Evolutionary conservation across 2,888 invertebrate genomes (phyloP), one percentile per base, ranked within the genome.

Genomic region (Thecophora atra): DNA sequence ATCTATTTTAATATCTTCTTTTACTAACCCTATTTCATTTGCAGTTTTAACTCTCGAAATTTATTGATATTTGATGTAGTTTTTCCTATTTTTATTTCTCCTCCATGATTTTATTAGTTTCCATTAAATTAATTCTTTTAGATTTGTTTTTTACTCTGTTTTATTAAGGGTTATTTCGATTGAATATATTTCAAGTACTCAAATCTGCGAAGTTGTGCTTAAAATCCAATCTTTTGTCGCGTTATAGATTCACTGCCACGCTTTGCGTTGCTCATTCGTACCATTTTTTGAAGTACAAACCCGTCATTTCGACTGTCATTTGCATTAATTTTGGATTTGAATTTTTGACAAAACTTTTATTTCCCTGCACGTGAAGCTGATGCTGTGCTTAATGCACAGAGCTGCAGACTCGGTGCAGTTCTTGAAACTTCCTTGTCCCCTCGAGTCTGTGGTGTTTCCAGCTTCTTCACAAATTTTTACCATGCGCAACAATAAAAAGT

Each of bases 301-400:
- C 44, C 26, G 21, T 21, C 21, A n/a, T 15, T 68, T n/a, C 19
- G 26, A 26, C 42, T 68, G 68, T 68, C 68, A 58, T 68, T 68
- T 68, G 68, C 68, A 68, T 68, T 58, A 68, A 68, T 68, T 68
- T 58, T 58, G 68, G 58, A 56, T 68, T 68, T 68, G 24, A 42
- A 44, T 26, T 52, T 30, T 66, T 52, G n/a, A 0, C 37, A 15
- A 66, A 52, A 52, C 13, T 51, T 66, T 66, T 66, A 26, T 44
- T 30, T 54, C 37, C 19, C 30, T 30, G 30, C 30, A 13, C 44
- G 21, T 51, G 17, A 8, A 42, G 65, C 51, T 28, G 13, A 26
- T 26, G 17, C 21, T 17, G n/a, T 51, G 11, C 51, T 51, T 7
- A 15, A 30, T 21, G 15, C 42, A 19, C 44, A 58, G 37, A 37